These are phyloP conservation scores for Bryconaethiops microstoma DNA, from an alignment of 2,797 vertebrate species.

Conservation along the genomic window DNA sequence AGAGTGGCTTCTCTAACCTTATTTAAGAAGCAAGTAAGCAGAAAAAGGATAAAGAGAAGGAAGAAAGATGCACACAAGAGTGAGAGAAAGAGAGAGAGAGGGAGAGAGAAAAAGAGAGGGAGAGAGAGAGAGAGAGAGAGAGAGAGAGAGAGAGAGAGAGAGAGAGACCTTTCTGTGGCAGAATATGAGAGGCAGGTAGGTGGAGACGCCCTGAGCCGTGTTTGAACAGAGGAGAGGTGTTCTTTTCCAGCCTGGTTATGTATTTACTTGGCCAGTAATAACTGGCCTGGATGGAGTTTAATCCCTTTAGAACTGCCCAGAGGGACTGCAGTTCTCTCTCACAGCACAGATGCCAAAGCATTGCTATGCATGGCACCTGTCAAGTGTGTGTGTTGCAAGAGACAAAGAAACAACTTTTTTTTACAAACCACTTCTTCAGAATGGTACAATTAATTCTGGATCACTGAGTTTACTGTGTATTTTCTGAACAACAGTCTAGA, in stretches of 20 bases:
- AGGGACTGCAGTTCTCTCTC: constrained; percentile 5
- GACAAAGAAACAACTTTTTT: neutral
- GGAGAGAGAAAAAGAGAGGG: neutral
- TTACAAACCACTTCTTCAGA: neutral
- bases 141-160: neutral
- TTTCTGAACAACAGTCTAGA: neutral
- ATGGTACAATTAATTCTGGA: neutral
- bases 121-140: neutral
- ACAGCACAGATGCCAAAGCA: neutral
- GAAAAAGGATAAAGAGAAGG: neutral
- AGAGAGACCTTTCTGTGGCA: neutral
- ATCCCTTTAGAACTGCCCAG: constrained; percentile 16
- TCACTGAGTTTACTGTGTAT: neutral
- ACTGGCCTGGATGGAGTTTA: constrained; percentile 17
- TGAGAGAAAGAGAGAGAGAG: neutral
- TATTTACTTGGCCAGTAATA: constrained; percentile 28
- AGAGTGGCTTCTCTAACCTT: neutral
- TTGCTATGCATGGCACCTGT: neutral
- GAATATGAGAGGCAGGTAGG: neutral
- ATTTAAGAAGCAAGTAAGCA: no score
- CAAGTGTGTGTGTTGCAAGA: neutral
- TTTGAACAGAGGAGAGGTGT: constrained; percentile 11
- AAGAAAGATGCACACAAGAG: neutral
- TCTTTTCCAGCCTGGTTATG: constrained; percentile 26
- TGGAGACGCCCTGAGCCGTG: neutral